Conservation (phyloP, 2,113 vertebrate genomes). For the Conger conger region DNA sequence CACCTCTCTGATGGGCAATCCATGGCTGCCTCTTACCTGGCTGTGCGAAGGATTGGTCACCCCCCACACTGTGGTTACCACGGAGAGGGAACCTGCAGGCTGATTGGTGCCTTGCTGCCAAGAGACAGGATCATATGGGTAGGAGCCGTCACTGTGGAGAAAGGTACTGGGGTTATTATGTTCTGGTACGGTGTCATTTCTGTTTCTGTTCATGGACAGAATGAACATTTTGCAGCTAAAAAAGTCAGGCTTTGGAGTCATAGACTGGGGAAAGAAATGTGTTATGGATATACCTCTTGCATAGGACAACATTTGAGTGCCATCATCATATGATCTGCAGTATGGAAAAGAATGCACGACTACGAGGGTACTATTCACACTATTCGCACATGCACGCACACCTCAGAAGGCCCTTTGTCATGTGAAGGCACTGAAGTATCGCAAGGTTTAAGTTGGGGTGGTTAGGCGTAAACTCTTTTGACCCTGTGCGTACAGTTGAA, state of each 20-base stretch:
- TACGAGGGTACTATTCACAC: too few species aligned
- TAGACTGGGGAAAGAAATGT: not conserved
- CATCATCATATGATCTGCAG: not conserved
- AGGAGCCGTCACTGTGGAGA: slow-evolving; percentile 60
- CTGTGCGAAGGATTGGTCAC: slow-evolving; percentile 87
- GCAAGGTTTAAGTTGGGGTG: not conserved
- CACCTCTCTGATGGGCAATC: not conserved
- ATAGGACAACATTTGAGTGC: not conserved
- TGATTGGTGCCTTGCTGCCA: slow-evolving; percentile 85
- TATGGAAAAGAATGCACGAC: not conserved
- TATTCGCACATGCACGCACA: too few species aligned
- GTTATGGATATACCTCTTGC: not conserved
- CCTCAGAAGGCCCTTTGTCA: not conserved
- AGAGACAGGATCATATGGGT: slow-evolving; percentile 64
- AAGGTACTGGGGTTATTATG: not conserved
- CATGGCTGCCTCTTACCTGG: slow-evolving; percentile 74
- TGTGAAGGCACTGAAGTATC: too few species aligned
- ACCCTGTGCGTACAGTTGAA: not conserved
- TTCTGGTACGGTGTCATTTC: not conserved
- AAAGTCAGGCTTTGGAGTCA: not conserved
- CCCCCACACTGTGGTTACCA: slow-evolving; percentile 94
- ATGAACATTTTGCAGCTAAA: not conserved
- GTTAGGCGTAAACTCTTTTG: not conserved
- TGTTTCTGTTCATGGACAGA: not conserved
- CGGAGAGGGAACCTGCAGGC: slow-evolving; percentile 86